Conservation (phyloP, 2,888 invertebrate genomes). For the Sussaba pulchella region DNA sequence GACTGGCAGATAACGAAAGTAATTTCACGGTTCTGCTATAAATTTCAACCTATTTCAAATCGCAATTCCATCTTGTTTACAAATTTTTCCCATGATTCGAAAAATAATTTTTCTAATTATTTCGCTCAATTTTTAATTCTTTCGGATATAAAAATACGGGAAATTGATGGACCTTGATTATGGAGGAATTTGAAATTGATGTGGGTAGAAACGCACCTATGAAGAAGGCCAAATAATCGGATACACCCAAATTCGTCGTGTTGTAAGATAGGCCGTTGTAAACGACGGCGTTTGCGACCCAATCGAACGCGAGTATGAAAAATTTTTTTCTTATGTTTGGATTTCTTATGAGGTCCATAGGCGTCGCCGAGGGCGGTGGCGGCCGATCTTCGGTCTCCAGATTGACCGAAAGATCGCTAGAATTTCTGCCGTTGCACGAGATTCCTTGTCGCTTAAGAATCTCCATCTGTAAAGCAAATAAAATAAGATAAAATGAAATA, state of each 20-base stretch:
- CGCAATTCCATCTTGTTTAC: no score
- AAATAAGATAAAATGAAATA: no score
- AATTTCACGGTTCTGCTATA: constrained; percentile 6
- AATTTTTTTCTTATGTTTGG: constrained; percentile 89
- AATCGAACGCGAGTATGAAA: constrained; percentile 88
- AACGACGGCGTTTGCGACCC: constrained; percentile 89
- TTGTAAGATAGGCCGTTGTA: constrained; percentile 89
- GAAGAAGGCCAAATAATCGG: constrained; percentile 89
- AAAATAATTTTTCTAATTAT: neutral
- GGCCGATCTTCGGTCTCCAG: constrained; percentile 77
- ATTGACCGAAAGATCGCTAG: constrained; percentile 74
- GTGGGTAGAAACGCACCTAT: constrained; percentile 85
- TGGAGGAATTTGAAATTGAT: no score
- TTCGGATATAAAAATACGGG: no score
- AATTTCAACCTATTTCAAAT: no score
- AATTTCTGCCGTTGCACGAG: constrained; percentile 81
- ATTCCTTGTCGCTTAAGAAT: constrained; percentile 80
- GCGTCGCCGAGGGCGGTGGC: constrained; percentile 85
- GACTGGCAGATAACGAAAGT: constrained; percentile 8
- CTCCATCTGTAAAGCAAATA: constrained; percentile 79
- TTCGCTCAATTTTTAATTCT: neutral
- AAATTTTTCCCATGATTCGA: no score
- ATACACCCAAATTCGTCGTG: constrained; percentile 88
- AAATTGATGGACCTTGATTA: no score
- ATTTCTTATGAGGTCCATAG: constrained; percentile 87